A percentile compares a stretch with the other conserved stretches of the same genome.
Conservation (phyloP, 1,140 invertebrate genomes). For the Drosophila oshimai region DNA sequence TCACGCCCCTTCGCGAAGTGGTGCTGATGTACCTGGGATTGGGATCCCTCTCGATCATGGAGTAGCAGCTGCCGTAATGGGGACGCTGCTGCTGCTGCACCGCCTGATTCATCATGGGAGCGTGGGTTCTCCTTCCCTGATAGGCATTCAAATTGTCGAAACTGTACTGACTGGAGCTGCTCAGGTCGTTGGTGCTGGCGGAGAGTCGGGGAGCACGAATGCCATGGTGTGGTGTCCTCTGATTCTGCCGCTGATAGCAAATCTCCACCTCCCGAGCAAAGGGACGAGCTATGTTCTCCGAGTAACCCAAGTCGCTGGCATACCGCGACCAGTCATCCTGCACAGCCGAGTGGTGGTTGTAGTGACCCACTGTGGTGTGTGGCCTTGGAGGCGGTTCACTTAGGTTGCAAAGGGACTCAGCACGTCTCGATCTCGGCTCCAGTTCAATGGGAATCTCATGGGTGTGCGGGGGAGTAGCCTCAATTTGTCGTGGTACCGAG, state of each 20-base stretch:
- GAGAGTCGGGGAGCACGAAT: conserved; percentile 71
- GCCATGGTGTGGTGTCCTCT: conserved; percentile 34
- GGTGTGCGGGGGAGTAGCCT: conserved; percentile 8
- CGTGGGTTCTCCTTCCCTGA: conserved; percentile 52
- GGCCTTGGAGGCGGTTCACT: conserved; percentile 40
- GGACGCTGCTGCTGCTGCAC: conserved; percentile 61
- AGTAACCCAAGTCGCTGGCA: conserved; percentile 72
- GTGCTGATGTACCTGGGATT: conserved; percentile 83
- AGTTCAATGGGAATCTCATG: conserved; percentile 66
- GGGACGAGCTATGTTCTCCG: conserved; percentile 75
- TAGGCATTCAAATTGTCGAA: conserved; percentile 70
- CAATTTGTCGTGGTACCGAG: conserved; percentile 51
- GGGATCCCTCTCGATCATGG: conserved; percentile 83
- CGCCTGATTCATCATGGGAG: conserved; percentile 66
- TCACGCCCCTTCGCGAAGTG: conserved; percentile 83
- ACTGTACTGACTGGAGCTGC: conserved; percentile 34
- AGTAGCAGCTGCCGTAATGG: conserved; percentile 79
- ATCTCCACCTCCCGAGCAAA: conserved; percentile 79
- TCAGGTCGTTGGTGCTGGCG: conserved; percentile 74
- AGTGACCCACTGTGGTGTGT: conserved; percentile 55
- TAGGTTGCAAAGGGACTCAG: conserved; percentile 73
- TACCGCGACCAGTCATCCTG: conserved; percentile 75
- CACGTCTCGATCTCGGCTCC: conserved; percentile 38
- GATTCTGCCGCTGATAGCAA: conserved; percentile 68
- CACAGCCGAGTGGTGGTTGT: neutral